Evolutionary conservation across 2,888 invertebrate genomes (phyloP).

Genomic region (Rhingia campestris): DNA sequence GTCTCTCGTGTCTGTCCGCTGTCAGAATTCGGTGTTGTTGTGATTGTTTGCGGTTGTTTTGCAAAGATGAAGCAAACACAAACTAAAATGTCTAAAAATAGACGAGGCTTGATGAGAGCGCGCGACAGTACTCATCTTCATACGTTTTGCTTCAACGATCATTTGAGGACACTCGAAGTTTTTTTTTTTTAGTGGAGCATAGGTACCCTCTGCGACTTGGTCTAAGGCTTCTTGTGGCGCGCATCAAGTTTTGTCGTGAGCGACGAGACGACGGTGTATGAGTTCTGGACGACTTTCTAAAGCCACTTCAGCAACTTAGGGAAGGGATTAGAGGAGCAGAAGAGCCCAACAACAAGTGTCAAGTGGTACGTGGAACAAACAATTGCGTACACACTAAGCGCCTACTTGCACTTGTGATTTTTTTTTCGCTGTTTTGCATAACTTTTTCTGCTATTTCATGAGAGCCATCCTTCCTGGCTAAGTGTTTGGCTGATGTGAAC

Average conservation of each 20-base stretch:
- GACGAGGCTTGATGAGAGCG: slow-evolving; percentile 17
- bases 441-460: slow-evolving; percentile 21
- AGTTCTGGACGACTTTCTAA: slow-evolving; percentile 65
- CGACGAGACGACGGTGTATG: slow-evolving; percentile 10
- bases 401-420: slow-evolving; percentile 45
- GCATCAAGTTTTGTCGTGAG: slow-evolving; percentile 15
- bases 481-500: slow-evolving; percentile 11
- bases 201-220: slow-evolving; percentile 26
- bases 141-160: slow-evolving; percentile 31
- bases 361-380: slow-evolving; percentile 40
- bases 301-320: slow-evolving; percentile 39
- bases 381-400: slow-evolving; percentile 24
- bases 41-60: slow-evolving; percentile 9
- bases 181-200: slow-evolving; percentile 10
- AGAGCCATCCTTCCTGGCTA: slow-evolving; percentile 18
- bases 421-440: slow-evolving; percentile 34
- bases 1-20: slow-evolving; percentile 24
- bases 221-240: slow-evolving; percentile 28
- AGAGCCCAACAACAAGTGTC: slow-evolving; percentile 45
- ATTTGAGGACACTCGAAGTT: slow-evolving; percentile 23
- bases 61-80: not conserved
- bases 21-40: slow-evolving; percentile 42
- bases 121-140: slow-evolving; percentile 60
- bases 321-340: slow-evolving; percentile 36
- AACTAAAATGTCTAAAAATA: slow-evolving; percentile 17